Evolutionary conservation across 35 echinoderm and acorn worm species (phyloP).

Genomic region (Diadema setosum): DNA sequence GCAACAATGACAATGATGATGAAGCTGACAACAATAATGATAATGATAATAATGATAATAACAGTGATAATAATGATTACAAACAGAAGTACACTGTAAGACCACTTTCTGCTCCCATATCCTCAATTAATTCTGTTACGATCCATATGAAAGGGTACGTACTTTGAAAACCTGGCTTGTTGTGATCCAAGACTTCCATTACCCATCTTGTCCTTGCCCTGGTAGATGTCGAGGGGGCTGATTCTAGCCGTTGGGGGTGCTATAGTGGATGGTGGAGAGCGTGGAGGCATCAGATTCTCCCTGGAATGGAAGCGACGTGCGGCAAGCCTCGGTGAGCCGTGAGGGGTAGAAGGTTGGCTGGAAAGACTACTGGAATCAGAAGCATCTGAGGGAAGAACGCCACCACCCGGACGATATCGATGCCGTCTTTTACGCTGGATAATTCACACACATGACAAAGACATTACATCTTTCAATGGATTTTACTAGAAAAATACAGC

Average conservation of each 20-base stretch:
- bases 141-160: no score
- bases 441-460: no score
- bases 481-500: no score
- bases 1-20: no score
- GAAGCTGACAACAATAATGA: no score
- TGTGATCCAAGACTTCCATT: not conserved
- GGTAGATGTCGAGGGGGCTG: constrained; percentile 23
- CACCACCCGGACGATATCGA: not conserved
- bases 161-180: constrained; percentile 1
- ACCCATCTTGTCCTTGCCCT: not conserved
- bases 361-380: constrained; percentile 88
- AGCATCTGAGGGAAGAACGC: constrained; percentile 49
- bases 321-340: constrained; percentile 48
- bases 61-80: no score
- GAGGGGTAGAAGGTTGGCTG: constrained; percentile 78
- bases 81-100: no score
- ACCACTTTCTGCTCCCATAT: no score
- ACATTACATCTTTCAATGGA: no score
- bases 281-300: constrained; percentile 32
- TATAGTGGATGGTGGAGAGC: not conserved
- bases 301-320: constrained; percentile 46
- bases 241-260: not conserved
- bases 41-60: no score
- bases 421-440: constrained; percentile 39
- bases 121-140: no score